Conservation (phyloP, 2,797 vertebrate genomes). For the Tokudaia muenninki region DNA sequence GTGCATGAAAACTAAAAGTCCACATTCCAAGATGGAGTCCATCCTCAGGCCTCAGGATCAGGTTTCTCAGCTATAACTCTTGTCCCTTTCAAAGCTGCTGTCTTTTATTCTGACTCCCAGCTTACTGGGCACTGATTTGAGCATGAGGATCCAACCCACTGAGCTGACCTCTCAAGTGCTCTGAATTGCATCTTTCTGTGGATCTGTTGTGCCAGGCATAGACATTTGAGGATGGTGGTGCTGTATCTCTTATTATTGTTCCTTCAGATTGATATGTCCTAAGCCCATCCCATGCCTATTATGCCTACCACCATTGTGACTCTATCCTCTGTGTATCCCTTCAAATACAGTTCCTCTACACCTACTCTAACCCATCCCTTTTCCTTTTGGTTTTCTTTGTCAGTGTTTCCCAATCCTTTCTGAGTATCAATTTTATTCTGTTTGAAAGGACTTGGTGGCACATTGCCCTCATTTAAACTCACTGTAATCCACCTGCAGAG, state of each 20-base stretch:
- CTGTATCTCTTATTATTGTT: not conserved
- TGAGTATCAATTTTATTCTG: slow-evolving; percentile 39
- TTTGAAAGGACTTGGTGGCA: not conserved
- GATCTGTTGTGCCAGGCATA: not conserved
- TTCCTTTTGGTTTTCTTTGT: not conserved
- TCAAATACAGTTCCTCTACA: not conserved
- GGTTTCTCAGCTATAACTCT: not conserved
- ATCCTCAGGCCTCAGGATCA: not conserved
- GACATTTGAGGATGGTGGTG: not conserved
- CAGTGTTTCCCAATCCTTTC: not conserved
- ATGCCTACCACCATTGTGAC: not conserved
- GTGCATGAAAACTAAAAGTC: not conserved
- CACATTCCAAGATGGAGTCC: not conserved
- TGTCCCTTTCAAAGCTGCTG: not conserved
- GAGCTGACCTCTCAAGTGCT: not conserved
- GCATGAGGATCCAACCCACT: not conserved
- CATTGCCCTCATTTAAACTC: not conserved
- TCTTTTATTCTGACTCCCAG: not conserved
- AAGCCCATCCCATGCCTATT: not conserved
- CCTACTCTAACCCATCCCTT: not conserved
- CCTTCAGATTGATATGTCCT: not conserved
- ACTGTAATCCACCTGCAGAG: not conserved
- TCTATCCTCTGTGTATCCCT: not conserved
- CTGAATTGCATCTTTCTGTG: not conserved
- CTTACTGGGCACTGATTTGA: not conserved